Percentiles rank a stretch among this genome's conserved stretches.
Evolutionary conservation across 2,888 invertebrate species (phyloP).

Genomic region (Catocala fraxini): DNA sequence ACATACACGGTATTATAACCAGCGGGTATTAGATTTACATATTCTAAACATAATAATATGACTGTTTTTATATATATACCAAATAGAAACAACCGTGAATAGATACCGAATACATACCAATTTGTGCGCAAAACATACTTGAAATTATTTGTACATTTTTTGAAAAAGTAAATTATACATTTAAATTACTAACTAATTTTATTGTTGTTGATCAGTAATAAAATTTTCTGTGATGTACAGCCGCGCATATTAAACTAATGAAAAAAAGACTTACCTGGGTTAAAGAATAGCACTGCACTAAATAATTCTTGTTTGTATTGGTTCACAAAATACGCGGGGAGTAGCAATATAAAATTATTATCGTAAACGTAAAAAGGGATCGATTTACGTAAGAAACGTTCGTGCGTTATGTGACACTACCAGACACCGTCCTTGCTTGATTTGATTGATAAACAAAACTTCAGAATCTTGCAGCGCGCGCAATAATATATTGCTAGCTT

Average conservation of each 20-base stretch:
- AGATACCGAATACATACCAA: too few species aligned
- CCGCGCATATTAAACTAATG: neutral
- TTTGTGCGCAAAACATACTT: too few species aligned
- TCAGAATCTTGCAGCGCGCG: slow-evolving; percentile 80
- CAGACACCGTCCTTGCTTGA: slow-evolving; percentile 63
- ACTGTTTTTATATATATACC: too few species aligned
- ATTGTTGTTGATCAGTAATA: neutral
- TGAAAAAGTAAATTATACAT: too few species aligned
- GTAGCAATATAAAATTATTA: slow-evolving; percentile 14
- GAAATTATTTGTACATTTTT: too few species aligned
- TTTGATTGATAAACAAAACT: slow-evolving; percentile 86
- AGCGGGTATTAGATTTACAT: too few species aligned
- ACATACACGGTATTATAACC: too few species aligned
- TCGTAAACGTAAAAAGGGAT: slow-evolving; percentile 42
- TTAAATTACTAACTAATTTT: too few species aligned
- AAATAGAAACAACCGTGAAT: too few species aligned
- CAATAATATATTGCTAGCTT: slow-evolving; percentile 67
- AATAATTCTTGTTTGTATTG: slow-evolving; percentile 13
- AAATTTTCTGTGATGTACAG: neutral
- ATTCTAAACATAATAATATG: too few species aligned
- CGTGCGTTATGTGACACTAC: slow-evolving; percentile 58
- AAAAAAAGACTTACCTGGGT: slow-evolving; percentile 37
- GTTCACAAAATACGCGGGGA: slow-evolving; percentile 23
- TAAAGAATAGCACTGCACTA: slow-evolving; percentile 39
- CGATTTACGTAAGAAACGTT: slow-evolving; percentile 65